phyloP scores from a whole-genome alignment of 35 echinoderm and acorn worm genomes.

The Patiria miniata region DNA sequence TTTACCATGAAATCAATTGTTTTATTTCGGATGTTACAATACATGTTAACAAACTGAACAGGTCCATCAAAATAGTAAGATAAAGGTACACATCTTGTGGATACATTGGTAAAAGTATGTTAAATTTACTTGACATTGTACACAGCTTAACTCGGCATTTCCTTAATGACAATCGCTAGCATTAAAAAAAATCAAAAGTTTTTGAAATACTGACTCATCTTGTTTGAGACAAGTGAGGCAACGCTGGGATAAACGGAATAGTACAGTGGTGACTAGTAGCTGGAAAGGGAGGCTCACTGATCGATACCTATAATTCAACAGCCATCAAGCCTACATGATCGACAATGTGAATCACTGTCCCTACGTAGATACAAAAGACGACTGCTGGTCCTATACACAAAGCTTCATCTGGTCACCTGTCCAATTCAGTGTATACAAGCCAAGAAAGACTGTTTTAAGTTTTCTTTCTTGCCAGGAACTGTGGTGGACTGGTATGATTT shows the following conservation, averaged over 20 bases:
- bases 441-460: too few relatives aligned
- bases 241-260: not conserved
- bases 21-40: not conserved
- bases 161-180: not conserved
- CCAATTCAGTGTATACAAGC: too few relatives aligned
- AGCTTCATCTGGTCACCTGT: too few relatives aligned
- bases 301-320: too few relatives aligned
- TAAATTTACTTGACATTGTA: not conserved
- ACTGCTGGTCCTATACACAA: too few relatives aligned
- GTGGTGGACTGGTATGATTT: too few relatives aligned
- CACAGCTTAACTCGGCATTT: not conserved
- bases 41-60: too few relatives aligned
- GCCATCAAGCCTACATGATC: too few relatives aligned
- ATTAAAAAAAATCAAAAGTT: too few relatives aligned
- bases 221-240: not conserved
- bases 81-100: not conserved
- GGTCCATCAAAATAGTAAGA: conserved; percentile 2
- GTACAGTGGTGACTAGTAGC: not conserved
- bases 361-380: too few relatives aligned
- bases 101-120: not conserved
- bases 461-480: too few relatives aligned
- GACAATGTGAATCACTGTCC: too few relatives aligned
- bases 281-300: conserved; percentile 1
- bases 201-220: not conserved
- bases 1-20: not conserved